Percentiles rank a stretch among this genome's conserved stretches.
Conservation (phyloP, 2,113 vertebrate genomes). For the Orycteropus afer region DNA sequence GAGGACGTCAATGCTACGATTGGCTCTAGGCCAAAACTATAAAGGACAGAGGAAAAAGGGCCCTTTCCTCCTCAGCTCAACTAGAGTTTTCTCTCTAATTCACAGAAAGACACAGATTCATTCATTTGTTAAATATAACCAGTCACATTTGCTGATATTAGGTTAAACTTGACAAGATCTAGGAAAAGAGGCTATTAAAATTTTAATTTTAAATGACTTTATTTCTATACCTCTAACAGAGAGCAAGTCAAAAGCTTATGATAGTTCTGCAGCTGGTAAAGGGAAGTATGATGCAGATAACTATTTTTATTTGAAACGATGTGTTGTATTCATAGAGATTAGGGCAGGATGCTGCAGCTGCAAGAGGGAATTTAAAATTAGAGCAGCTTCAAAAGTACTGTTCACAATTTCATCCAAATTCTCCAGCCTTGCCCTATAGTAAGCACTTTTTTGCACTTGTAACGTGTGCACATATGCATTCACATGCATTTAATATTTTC, state of each 20-base stretch:
- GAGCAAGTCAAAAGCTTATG: constrained; percentile 59
- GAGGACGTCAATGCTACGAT: not conserved
- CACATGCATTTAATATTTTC: constrained; percentile 51
- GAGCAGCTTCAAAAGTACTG: constrained; percentile 68
- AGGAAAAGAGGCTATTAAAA: constrained; percentile 8
- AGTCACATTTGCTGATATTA: not conserved
- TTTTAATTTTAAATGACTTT: constrained; percentile 75
- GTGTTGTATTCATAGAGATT: constrained; percentile 78
- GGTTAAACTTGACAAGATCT: constrained; percentile 24
- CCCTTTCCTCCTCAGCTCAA: not conserved
- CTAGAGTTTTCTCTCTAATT: not conserved
- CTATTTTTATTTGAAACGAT: constrained; percentile 82
- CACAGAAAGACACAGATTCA: not conserved
- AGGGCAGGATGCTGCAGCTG: constrained; percentile 77
- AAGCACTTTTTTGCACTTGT: constrained; percentile 58
- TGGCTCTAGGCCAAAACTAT: not conserved
- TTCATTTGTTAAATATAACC: constrained; percentile 46
- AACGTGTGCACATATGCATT: not conserved
- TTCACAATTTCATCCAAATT: constrained; percentile 67
- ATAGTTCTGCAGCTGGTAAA: constrained; percentile 72
- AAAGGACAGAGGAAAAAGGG: not conserved
- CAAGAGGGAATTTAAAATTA: constrained; percentile 78
- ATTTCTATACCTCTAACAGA: constrained; percentile 73
- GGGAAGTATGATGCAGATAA: constrained; percentile 68
- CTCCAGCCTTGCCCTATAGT: not conserved